Percentiles rank a stretch among this genome's conserved stretches.
phyloP scores from a whole-genome alignment of 2,797 vertebrate species.

The Micropoecilia bifurca region DNA sequence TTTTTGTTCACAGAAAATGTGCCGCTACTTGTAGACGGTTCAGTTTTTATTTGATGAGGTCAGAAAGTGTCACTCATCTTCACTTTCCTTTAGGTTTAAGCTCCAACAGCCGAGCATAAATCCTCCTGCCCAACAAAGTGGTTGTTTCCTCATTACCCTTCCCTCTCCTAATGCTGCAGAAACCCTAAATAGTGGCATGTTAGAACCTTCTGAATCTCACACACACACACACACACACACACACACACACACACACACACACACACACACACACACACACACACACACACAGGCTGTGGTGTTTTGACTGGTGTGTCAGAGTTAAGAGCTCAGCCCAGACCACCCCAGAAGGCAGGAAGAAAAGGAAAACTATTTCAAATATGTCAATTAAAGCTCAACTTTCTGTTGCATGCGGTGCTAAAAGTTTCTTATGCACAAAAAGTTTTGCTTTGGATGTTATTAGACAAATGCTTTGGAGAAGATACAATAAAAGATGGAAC shows the following conservation, averaged over 20 bases:
- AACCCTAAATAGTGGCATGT: slow-evolving; percentile 64
- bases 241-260: slow-evolving; percentile 61
- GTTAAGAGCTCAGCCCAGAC: slow-evolving; percentile 74
- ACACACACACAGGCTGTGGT: slow-evolving; percentile 60
- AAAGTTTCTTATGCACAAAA: slow-evolving; percentile 1
- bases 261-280: slow-evolving; percentile 62
- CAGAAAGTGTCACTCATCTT: slow-evolving; percentile 26
- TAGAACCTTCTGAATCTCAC: slow-evolving; percentile 71
- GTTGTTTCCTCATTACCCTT: slow-evolving; percentile 31
- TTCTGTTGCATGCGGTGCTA: slow-evolving; percentile 12
- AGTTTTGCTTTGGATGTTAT: slow-evolving; percentile 6
- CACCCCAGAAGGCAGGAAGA: slow-evolving; percentile 65
- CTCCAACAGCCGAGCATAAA: slow-evolving; percentile 37
- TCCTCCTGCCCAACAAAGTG: slow-evolving; percentile 37
- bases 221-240: slow-evolving; percentile 62
- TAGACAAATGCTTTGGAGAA: slow-evolving; percentile 29
- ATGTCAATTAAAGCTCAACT: slow-evolving; percentile 23
- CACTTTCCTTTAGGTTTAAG: slow-evolving; percentile 39
- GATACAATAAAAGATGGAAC: slow-evolving; percentile 8
- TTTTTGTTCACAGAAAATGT: background rate
- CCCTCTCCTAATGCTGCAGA: slow-evolving; percentile 54
- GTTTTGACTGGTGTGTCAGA: slow-evolving; percentile 76
- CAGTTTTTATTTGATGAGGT: slow-evolving; percentile 11
- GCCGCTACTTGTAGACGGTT: background rate
- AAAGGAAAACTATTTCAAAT: slow-evolving; percentile 43